Evolutionary conservation across 2,888 invertebrate genomes (phyloP), one percentile per base, ranked within the genome.

Genomic region (Oxyscelio sp.): DNA sequence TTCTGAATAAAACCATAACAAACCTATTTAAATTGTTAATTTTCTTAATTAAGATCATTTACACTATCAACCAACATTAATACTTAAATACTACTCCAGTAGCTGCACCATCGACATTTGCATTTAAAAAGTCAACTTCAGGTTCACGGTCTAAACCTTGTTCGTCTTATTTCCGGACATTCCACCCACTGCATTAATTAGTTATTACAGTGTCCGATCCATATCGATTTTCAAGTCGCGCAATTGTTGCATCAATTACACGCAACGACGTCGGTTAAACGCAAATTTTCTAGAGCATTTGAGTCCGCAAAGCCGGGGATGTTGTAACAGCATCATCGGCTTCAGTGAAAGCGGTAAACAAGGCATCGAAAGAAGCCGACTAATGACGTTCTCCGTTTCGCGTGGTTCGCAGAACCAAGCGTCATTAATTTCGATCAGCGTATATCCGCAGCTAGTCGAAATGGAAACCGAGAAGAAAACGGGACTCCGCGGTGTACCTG

Each of bases 401-500:
- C n/a, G n/a, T n/a, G n/a, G n/a, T n/a, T 5, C 15, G 6, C 15
- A 45, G n/a, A 38, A 45, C 59, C 61, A 34, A 52, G 48, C 68
- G 61, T 50, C 74, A 68, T 24, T 63, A 34, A 70, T 66, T 79
- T 50, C 77, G 68, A 68, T 59, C 68, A 68, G 15, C 38, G 61
- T 54, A 21, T 11, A 43, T 48, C 19, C 31, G 13, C 21, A 70
- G 50, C 4, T n/a, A 11, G 75, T 74, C 52, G 78, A 83, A 78
- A 85, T 79, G 85, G 79, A 75, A 79, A 83, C 66, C 78, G 61
- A 66, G 81, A 74, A 84, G 73, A 71, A 85, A 83, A 80, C 75
- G 78, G 77, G 81, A 80, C 81, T 83, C 79, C 86, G 77, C 82
- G 89, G 91, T 91, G 92, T 92, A 92, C 92, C 92, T 92, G 92